Conservation (phyloP, 1,140 invertebrate genomes). For the Tyrophagus putrescentiae region DNA sequence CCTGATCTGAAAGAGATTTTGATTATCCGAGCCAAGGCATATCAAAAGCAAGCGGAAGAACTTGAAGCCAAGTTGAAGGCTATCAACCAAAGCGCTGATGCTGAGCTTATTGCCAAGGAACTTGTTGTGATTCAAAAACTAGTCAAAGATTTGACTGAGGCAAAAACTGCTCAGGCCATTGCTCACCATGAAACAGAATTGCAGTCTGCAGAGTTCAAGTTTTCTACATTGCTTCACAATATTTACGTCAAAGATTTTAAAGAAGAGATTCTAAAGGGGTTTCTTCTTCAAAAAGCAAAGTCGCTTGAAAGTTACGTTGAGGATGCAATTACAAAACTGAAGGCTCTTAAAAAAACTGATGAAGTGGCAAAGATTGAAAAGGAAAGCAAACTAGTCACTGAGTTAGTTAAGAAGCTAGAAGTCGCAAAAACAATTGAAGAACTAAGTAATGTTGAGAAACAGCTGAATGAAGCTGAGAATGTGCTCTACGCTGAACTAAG, state of each 20-base stretch:
- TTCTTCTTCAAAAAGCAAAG: not conserved
- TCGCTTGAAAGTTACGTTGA: not conserved
- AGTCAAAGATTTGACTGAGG: not conserved
- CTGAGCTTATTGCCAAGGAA: not conserved
- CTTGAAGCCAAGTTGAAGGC: not conserved
- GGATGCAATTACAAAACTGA: not conserved
- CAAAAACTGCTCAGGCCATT: not conserved
- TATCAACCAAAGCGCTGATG: not conserved
- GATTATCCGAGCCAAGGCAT: not conserved
- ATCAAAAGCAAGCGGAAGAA: not conserved
- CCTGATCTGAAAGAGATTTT: not conserved
- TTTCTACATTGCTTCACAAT: not conserved
- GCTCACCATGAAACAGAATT: not conserved
- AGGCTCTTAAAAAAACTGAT: not conserved
- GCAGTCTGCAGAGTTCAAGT: not conserved
- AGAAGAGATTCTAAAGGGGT: not conserved
- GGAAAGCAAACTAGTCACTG: not conserved
- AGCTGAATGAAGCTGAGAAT: not conserved
- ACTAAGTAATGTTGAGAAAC: not conserved
- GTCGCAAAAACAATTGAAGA: not conserved
- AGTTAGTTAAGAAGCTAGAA: not conserved
- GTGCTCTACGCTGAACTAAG: not conserved
- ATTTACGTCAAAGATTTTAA: not conserved
- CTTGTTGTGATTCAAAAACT: not conserved
- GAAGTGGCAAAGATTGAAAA: not conserved